Conservation (phyloP, 2,113 vertebrate species). For the Tiliqua scincoides region DNA sequence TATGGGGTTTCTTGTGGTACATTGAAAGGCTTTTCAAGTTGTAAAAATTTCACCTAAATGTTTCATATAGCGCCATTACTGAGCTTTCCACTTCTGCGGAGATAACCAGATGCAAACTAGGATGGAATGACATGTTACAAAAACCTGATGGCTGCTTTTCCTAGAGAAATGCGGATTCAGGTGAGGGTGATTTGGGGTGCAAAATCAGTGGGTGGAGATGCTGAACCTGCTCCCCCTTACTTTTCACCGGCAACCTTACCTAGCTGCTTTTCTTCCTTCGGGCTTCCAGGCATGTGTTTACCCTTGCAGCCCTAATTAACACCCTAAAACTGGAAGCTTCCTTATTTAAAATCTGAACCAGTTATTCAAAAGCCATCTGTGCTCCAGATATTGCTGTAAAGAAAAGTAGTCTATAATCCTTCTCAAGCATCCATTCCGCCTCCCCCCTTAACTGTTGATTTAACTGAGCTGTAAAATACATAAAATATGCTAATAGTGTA, state of each 20-base stretch:
- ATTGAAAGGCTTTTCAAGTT: not conserved
- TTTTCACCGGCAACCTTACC: not conserved
- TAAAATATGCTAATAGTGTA: constrained; percentile 72
- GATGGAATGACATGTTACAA: not conserved
- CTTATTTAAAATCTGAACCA: constrained; percentile 59
- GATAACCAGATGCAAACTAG: not conserved
- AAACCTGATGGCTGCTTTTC: not conserved
- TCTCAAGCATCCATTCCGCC: constrained; percentile 59
- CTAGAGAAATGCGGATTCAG: not conserved
- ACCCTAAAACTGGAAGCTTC: constrained; percentile 18
- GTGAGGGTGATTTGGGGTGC: not conserved
- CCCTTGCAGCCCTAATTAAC: constrained; percentile 18
- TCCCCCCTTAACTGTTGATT: constrained; percentile 64
- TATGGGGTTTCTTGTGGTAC: not conserved
- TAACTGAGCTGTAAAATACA: constrained; percentile 68
- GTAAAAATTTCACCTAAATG: not conserved
- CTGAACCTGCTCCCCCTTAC: not conserved
- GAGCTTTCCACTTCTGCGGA: not conserved
- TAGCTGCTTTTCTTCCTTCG: not conserved
- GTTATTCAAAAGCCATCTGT: constrained; percentile 38
- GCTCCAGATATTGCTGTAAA: constrained; percentile 68
- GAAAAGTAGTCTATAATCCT: constrained; percentile 59
- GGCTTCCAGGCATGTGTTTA: constrained; percentile 13
- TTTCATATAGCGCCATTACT: not conserved
- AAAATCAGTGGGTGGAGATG: not conserved